Evolutionary conservation across 1,140 invertebrate species (phyloP), one percentile per base, ranked within the genome.

Genomic region (Bombus turneri): DNA sequence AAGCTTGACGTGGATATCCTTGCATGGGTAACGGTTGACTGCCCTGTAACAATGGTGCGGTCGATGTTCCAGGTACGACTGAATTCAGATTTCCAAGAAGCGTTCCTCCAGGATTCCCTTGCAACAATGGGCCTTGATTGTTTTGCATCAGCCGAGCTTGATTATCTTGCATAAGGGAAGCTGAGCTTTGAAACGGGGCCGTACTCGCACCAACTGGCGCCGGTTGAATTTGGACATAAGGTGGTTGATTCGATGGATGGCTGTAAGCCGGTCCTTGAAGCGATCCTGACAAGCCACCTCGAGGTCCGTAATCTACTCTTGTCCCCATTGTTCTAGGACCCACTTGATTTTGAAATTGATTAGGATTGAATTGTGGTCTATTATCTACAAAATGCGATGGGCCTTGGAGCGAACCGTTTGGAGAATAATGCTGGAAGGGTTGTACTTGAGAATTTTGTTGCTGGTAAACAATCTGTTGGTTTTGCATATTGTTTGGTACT

Each of bases 381-480:
- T 85, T 91, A 28, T 91, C 91, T 69, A 73, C 62, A 74, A 92
- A 92, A 28, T 90, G 90, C 10, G 88, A 81, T 18, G 88, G 91
- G 47, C 84, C 88, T 78, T 90, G 88, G 43, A 91, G 87, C 12
- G 89, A 79, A 53, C 91, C 90, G 28, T 91, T 91, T 68, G 12
- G 91, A 80, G 68, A 86, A 75, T 71, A 87, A 78, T 83, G 85
- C 82, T 82, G 88, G 86, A 83, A 89, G 84, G 53, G 87, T 80
- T 81, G 87, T 69, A 91, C 69, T 86, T 90, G 91, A 72, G 90
- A 81, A 84, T 83, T 92, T 78, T 75, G 68, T 80, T 92, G 91
- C 59, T 87, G 91, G 68, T 90, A 92, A 43, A 92, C 92, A 64
- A 93, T 91, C 86, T 86, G 92, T 72, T 92, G 91, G 80, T 90